phyloP scores from a whole-genome alignment of 2,113 vertebrate genomes.

The Triplophysa rosa region DNA sequence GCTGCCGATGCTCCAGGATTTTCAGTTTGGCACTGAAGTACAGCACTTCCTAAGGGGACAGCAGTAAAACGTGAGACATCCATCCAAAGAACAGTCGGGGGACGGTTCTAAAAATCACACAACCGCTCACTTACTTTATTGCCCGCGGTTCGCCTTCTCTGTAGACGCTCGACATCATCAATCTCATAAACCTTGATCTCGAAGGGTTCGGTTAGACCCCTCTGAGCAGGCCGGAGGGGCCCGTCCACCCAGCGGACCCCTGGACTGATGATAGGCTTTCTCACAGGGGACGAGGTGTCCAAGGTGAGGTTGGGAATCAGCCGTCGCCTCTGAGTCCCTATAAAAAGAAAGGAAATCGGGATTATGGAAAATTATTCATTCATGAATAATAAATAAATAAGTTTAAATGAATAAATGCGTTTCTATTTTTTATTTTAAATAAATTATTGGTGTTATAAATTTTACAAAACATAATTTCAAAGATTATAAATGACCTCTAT shows the following conservation, averaged over 20 bases:
- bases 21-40: slow-evolving; percentile 88
- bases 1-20: slow-evolving; percentile 91
- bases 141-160: slow-evolving; percentile 79
- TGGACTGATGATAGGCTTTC: slow-evolving; percentile 81
- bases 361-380: too few relatives aligned
- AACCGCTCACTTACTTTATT: slow-evolving; percentile 77
- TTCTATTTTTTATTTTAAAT: too few relatives aligned
- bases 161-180: slow-evolving; percentile 92
- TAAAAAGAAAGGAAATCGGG: background rate
- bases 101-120: background rate
- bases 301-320: slow-evolving; percentile 88
- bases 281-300: slow-evolving; percentile 82
- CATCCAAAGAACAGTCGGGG: background rate
- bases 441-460: too few relatives aligned
- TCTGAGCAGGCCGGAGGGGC: slow-evolving; percentile 80
- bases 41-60: slow-evolving; percentile 76
- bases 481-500: too few relatives aligned
- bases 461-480: too few relatives aligned
- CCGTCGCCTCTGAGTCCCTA: slow-evolving; percentile 91
- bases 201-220: slow-evolving; percentile 83
- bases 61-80: background rate
- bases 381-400: too few relatives aligned
- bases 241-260: slow-evolving; percentile 95
- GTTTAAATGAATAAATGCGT: too few relatives aligned
- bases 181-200: slow-evolving; percentile 99